Base-by-base conservation (phyloP, 1,140 invertebrate genomes). In the Capitella teleta region DNA sequence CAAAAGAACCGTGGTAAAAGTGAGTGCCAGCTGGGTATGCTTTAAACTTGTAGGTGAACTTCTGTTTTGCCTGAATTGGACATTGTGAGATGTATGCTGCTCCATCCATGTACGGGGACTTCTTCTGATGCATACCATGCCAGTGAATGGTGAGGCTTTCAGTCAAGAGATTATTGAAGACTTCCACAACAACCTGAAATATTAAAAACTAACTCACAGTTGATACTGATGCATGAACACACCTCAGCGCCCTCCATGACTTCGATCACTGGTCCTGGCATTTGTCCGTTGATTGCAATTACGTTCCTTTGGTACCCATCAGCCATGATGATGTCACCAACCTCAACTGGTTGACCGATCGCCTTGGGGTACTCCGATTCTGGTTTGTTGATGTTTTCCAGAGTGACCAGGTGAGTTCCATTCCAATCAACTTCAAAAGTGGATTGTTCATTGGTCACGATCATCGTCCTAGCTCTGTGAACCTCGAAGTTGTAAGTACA, bases 21-120 rank as follows among this genome's bases (percentile, higher is more conserved):
- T 32, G 25, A 2, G 47, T 49, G 5, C 47, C 47, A 21, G 34
- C 19, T 5, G 47, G 47, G 14, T 43, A 10, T 19, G 40, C 49
- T 14, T 37, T 36, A 28, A 60, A 61, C 3, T 37, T 14, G 37
- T 59, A 59, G 12, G 74, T 47, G 50, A 59, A 59, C 6, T 16
- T 57, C 21, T 51, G 25, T 10, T 21, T 21, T 12, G 58, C 54
- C 10, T 18, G 18, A 24, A 59, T 61, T 8, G 51, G 32, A 37
- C 49, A 52, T 19, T 58, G 56, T 19, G 57, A 57, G 8, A 59
- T 28, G 32, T 47, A 28, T 1, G 58, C 49, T 10, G 54, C 55
- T 4, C 57, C 57, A 44, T 59, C 57, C 58, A 61, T 59, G n/a
- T 24, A 49, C 5, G 18, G 23, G 3, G 34, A 26, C n/a, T 41